Percentiles rank a stretch among this genome's conserved stretches.
Conservation (phyloP, 2,797 vertebrate species). For the Sardinella longiceps region DNA sequence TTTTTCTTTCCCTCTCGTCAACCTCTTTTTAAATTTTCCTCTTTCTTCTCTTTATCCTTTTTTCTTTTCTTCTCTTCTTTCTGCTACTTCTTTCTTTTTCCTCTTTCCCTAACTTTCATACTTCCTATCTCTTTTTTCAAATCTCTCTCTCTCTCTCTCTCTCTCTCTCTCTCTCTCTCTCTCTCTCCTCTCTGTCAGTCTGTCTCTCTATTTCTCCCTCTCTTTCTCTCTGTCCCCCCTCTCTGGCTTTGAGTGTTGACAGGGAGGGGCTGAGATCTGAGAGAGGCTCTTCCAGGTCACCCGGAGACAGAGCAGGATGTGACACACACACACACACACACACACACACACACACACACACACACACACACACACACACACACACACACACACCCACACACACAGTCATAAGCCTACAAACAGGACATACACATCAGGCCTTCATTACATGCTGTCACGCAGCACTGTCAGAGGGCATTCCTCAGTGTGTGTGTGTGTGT, state of each 20-base stretch:
- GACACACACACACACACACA: slow-evolving; percentile 38
- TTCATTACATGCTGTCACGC: slow-evolving; percentile 42
- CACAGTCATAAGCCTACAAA: background rate
- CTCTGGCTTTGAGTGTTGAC: background rate
- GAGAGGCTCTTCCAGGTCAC: slow-evolving; percentile 18
- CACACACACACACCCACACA: background rate
- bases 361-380: slow-evolving; percentile 31
- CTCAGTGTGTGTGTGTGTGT: slow-evolving; percentile 9
- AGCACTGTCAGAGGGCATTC: slow-evolving; percentile 41
- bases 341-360: background rate
- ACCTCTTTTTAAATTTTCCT: background rate
- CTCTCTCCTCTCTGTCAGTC: background rate
- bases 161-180: background rate
- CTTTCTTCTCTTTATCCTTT: background rate
- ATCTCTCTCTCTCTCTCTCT: background rate
- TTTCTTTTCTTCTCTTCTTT: background rate
- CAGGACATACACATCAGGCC: slow-evolving; percentile 47
- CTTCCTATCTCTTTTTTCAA: background rate
- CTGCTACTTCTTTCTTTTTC: background rate
- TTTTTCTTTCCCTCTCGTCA: background rate
- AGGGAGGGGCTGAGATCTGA: background rate
- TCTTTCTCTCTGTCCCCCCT: background rate
- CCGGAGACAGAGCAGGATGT: slow-evolving; percentile 44
- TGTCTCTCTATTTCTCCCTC: background rate
- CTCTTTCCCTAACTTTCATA: background rate